Percentiles rank a stretch among this genome's conserved stretches.
These are phyloP conservation scores for Sinella curviseta DNA, from an alignment of 1,140 invertebrate genomes.

Conservation along the genomic window DNA sequence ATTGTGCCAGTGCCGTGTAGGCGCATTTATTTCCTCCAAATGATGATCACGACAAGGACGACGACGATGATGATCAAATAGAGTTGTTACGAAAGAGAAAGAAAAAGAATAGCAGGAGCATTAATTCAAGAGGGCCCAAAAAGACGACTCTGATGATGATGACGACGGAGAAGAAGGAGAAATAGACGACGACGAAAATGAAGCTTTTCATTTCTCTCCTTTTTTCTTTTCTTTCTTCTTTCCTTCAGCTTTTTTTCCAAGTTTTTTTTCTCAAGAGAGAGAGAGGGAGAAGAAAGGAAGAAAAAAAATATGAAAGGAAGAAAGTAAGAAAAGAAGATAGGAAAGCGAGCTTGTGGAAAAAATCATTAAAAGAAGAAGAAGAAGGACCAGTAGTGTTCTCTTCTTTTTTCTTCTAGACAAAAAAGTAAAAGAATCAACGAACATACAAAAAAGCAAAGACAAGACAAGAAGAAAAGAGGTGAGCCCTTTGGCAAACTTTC, in stretches of 20 bases:
- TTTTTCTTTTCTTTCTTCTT: neutral
- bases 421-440: neutral
- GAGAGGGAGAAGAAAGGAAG: neutral
- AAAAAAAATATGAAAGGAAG: neutral
- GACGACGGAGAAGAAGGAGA: neutral
- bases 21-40: neutral
- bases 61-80: neutral
- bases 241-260: neutral
- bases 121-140: slow-evolving; percentile 19
- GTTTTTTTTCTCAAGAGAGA: neutral
- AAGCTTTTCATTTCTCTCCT: slow-evolving; percentile 4
- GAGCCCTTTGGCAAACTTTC: slow-evolving; percentile 24
- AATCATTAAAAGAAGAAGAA: slow-evolving; percentile 20
- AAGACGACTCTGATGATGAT: neutral
- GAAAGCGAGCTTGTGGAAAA: slow-evolving; percentile 1
- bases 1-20: neutral
- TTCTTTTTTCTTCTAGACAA: neutral
- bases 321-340: neutral
- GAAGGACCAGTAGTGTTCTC: neutral
- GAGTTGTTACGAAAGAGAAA: neutral
- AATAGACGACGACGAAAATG: neutral
- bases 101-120: neutral
- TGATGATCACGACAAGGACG: neutral
- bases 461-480: neutral
- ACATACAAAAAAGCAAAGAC: neutral